These are phyloP conservation scores for Lynx canadensis DNA, from an alignment of 2,113 vertebrate species.

Conservation along the genomic window DNA sequence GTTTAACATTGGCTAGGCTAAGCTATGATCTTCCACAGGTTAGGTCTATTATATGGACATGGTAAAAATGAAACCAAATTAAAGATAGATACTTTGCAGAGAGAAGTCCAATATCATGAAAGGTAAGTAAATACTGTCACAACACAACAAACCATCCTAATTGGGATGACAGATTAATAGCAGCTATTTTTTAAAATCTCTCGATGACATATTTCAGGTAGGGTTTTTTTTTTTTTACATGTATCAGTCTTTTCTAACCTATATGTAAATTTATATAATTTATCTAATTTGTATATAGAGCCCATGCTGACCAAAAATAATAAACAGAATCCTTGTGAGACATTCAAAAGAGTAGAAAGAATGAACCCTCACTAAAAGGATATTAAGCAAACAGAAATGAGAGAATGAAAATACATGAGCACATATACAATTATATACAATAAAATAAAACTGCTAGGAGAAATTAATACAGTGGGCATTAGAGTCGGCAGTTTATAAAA, in stretches of 20 bases:
- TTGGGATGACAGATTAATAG: neutral
- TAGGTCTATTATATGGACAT: neutral
- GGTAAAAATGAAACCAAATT: neutral
- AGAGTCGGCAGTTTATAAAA: neutral
- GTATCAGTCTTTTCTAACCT: neutral
- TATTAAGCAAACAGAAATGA: neutral
- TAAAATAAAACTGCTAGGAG: neutral
- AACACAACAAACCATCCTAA: neutral
- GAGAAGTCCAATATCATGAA: neutral
- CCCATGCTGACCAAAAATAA: neutral
- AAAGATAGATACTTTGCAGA: neutral
- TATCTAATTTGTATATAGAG: neutral
- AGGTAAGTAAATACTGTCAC: neutral
- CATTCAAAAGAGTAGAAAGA: neutral
- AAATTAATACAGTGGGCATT: neutral
- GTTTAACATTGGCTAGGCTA: neutral
- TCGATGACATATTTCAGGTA: neutral
- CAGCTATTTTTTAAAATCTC: neutral
- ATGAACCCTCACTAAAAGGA: neutral
- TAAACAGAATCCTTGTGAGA: neutral
- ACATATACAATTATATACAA: neutral
- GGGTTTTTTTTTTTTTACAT: neutral
- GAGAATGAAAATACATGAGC: neutral
- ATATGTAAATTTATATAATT: neutral
- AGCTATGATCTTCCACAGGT: neutral